phyloP scores from a whole-genome alignment of 1,140 invertebrate species.

The Anoplolepis gracilipes region DNA sequence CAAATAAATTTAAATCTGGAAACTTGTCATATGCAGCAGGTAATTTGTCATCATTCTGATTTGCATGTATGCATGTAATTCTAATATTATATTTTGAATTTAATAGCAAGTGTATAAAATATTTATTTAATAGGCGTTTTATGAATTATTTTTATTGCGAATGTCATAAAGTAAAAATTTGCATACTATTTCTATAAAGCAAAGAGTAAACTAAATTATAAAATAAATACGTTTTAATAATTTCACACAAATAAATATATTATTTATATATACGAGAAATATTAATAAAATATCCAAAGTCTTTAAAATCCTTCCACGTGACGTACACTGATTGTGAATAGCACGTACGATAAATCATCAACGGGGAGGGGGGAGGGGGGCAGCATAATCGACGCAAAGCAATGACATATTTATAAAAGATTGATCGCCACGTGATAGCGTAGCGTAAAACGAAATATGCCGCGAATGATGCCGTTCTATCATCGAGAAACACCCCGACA shows the following conservation, averaged over 20 bases:
- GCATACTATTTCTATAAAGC: neutral
- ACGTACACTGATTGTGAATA: neutral
- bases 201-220: neutral
- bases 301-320: neutral
- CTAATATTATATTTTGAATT: too few species aligned
- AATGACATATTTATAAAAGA: neutral
- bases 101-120: too few species aligned
- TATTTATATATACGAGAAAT: neutral
- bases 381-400: neutral
- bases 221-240: neutral
- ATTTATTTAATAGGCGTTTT: too few species aligned
- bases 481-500: too few species aligned
- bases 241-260: neutral
- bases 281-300: neutral
- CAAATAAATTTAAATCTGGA: neutral
- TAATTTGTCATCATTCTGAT: neutral
- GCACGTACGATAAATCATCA: neutral
- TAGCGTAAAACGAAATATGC: neutral
- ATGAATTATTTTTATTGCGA: too few species aligned
- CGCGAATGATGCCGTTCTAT: neutral
- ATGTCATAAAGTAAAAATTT: too few species aligned
- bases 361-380: too few species aligned
- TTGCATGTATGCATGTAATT: too few species aligned
- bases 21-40: neutral
- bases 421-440: constrained; percentile 19